Conservation (phyloP, 1,140 invertebrate species). For the Neodiprion pinetum region DNA sequence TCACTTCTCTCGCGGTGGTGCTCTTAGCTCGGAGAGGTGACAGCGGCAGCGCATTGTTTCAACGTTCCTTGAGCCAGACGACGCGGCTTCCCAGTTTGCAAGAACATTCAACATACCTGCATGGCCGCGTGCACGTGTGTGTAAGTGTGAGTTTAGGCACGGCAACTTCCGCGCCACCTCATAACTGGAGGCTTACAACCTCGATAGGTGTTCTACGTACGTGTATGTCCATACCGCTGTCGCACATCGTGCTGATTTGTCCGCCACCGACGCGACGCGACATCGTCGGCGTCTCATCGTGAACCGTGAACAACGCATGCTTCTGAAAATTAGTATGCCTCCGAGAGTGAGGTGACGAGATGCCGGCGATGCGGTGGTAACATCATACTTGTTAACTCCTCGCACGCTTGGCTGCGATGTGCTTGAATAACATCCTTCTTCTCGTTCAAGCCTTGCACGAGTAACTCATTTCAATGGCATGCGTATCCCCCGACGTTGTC, state of each 20-base stretch:
- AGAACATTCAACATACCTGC: not conserved
- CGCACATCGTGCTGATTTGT: not conserved
- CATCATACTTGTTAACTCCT: not conserved
- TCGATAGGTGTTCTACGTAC: no score
- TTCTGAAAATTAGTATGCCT: conserved; percentile 11
- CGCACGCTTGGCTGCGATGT: not conserved
- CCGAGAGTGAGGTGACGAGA: not conserved
- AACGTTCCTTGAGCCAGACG: not conserved
- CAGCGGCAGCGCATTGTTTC: conserved; percentile 6
- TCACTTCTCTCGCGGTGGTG: not conserved
- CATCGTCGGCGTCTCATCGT: not conserved
- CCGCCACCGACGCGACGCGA: not conserved
- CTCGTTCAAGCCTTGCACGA: not conserved
- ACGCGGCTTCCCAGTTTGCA: conserved; percentile 3
- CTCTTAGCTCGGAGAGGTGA: not conserved
- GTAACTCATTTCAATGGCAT: no score
- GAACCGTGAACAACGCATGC: conserved; percentile 10
- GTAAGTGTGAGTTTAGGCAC: no score
- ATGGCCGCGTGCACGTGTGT: no score
- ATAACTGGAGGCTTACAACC: no score
- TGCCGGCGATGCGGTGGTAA: not conserved
- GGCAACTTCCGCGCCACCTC: no score
- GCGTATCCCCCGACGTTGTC: no score
- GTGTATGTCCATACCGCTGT: not conserved
- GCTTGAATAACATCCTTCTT: not conserved